phyloP scores from a whole-genome alignment of 2,797 vertebrate species.

The Falco concolor region DNA sequence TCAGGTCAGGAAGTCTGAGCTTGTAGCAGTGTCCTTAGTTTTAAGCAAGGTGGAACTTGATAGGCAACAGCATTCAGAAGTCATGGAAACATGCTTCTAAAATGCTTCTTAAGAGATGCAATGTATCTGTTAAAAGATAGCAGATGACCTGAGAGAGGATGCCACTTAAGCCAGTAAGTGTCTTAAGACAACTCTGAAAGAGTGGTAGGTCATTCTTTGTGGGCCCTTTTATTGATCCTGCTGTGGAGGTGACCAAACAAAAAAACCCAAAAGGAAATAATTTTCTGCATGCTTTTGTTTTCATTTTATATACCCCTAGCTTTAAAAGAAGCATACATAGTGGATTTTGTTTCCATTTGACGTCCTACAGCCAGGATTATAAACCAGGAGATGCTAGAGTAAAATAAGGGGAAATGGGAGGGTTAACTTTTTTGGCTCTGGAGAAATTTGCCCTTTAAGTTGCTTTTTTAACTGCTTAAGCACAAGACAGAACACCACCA shows the following conservation, averaged over 20 bases:
- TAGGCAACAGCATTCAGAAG: not conserved
- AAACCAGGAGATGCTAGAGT: not conserved
- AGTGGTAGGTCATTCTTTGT: not conserved
- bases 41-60: not conserved
- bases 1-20: not conserved
- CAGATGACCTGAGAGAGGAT: not conserved
- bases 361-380: not conserved
- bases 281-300: not conserved
- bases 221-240: not conserved
- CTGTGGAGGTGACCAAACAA: not conserved
- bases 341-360: not conserved
- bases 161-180: not conserved
- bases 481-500: not conserved
- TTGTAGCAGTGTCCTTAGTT: not conserved
- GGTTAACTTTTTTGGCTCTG: not conserved
- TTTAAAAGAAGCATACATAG: not conserved
- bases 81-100: not conserved
- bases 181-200: not conserved
- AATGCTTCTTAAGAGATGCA: not conserved
- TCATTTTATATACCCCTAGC: not conserved
- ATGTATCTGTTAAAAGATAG: not conserved
- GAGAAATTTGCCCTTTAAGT: not conserved
- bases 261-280: not conserved
- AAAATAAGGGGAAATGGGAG: not conserved
- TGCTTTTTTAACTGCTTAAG: not conserved